These are phyloP conservation scores for Seriola dumerili DNA, from an alignment of 2,113 vertebrate genomes.

Conservation along the genomic window DNA sequence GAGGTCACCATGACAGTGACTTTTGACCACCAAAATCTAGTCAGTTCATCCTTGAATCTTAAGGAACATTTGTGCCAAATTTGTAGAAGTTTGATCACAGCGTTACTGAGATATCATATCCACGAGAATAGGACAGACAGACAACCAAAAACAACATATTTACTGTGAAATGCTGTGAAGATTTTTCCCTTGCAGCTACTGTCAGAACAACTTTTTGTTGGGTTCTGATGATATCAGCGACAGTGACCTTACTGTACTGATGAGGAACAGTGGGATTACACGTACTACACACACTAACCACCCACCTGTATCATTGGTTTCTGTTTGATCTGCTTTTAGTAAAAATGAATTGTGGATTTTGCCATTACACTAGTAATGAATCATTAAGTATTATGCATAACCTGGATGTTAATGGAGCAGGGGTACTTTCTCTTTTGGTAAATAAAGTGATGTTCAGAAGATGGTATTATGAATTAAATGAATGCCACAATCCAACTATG, in stretches of 20 bases:
- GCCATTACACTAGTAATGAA: background rate
- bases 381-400: slow-evolving; percentile 2
- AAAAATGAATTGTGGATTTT: slow-evolving; percentile 22
- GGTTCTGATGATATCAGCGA: background rate
- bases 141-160: background rate
- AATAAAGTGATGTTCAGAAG: slow-evolving; percentile 33
- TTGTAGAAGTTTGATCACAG: no score
- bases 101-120: no score
- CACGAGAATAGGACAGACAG: no score
- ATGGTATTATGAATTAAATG: slow-evolving; percentile 26
- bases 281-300: background rate
- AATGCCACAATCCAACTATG: slow-evolving; percentile 15
- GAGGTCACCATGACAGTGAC: no score
- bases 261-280: background rate
- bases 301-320: background rate
- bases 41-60: no score
- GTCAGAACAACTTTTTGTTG: background rate
- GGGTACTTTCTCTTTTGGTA: slow-evolving; percentile 9
- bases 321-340: slow-evolving; percentile 23
- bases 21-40: no score
- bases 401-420: slow-evolving; percentile 12
- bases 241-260: background rate
- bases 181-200: background rate
- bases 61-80: no score
- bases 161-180: background rate